A percentile compares a stretch with the other conserved stretches of the same genome.
Conservation (phyloP, 92 coral and sea anemone species). For the Nematostella vectensis region DNA sequence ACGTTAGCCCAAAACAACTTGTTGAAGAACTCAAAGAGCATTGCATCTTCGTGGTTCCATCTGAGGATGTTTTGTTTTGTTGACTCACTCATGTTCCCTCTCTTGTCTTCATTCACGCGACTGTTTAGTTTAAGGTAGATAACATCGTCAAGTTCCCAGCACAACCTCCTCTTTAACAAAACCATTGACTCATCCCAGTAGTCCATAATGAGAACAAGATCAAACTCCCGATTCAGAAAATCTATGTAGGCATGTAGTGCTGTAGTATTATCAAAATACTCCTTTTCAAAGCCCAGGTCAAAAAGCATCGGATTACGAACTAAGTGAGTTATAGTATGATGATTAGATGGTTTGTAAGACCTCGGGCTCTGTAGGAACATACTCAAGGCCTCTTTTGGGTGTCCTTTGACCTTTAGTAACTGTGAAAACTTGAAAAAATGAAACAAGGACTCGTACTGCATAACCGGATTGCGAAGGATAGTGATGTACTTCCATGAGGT, state of each 20-base stretch:
- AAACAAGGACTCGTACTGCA: constrained; percentile 58
- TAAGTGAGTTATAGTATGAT: constrained; percentile 10
- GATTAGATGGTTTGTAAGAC: background rate
- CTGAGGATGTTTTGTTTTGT: constrained; percentile 14
- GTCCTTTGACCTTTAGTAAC: background rate
- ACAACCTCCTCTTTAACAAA: constrained; percentile 50
- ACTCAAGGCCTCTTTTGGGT: background rate
- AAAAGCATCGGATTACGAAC: constrained; percentile 53
- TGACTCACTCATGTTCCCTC: constrained; percentile 8
- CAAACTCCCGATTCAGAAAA: constrained; percentile 38
- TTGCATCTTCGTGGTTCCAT: constrained; percentile 55
- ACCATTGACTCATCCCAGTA: constrained; percentile 72
- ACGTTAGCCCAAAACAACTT: constrained; percentile 53
- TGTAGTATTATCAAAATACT: constrained; percentile 24
- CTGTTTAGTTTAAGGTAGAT: constrained; percentile 58
- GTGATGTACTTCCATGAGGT: constrained; percentile 39
- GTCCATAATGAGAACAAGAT: constrained; percentile 57
- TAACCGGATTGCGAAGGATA: constrained; percentile 47
- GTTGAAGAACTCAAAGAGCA: constrained; percentile 44
- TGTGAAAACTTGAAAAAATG: constrained; percentile 29
- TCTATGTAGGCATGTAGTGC: constrained; percentile 31
- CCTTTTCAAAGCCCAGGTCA: constrained; percentile 51
- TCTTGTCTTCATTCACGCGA: constrained; percentile 13
- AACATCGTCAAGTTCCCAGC: constrained; percentile 54
- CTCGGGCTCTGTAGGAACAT: background rate